Percentiles rank a stretch among this genome's conserved stretches.
phyloP scores from a whole-genome alignment of 1,140 invertebrate species.

The Bombus vancouverensis region DNA sequence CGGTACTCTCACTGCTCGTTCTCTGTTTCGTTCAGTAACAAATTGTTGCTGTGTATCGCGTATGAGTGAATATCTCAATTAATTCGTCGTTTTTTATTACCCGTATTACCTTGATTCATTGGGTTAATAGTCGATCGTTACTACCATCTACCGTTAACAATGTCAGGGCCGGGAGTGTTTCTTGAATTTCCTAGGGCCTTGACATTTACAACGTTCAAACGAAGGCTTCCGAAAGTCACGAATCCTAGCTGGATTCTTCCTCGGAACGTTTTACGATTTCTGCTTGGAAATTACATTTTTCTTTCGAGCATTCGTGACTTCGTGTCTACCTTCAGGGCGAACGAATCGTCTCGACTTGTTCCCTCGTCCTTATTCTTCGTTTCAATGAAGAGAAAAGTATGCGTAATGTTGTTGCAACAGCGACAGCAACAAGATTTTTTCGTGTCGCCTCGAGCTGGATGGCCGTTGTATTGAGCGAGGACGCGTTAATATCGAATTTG shows the following conservation, averaged over 20 bases:
- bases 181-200: slow-evolving; percentile 26
- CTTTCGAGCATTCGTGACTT: background rate
- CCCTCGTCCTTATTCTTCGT: background rate
- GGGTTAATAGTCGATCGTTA: slow-evolving; percentile 46
- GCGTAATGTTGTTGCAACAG: background rate
- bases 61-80: background rate
- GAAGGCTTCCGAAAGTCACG: slow-evolving; percentile 34
- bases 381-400: background rate
- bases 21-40: background rate
- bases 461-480: background rate
- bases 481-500: background rate
- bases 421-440: background rate
- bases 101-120: background rate
- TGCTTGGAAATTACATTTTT: background rate
- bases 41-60: background rate
- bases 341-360: background rate
- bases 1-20: background rate
- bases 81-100: background rate
- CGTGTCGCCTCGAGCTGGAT: background rate
- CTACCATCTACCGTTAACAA: background rate
- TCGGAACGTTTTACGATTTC: background rate
- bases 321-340: background rate
- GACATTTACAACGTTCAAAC: slow-evolving; percentile 45
- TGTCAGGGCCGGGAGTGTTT: background rate
- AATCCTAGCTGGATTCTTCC: background rate